Evolutionary conservation across 2,888 invertebrate genomes (phyloP), one percentile per base, ranked within the genome.

Genomic region (Bugula neritina): DNA sequence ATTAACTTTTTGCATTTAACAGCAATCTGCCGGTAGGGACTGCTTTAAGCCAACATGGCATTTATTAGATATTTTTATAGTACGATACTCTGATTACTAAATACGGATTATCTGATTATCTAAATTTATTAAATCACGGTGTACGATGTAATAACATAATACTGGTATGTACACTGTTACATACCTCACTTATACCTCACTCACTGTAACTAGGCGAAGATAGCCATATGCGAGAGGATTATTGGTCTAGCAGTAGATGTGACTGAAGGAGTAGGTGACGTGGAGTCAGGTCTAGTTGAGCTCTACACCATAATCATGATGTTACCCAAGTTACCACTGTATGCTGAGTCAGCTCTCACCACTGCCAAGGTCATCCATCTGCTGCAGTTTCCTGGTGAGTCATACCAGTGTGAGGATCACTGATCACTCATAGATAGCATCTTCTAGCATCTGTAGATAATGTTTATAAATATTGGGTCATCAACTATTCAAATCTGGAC

Each of bases 231-330:
- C 31, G 63, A 63, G 63, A 27, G 63, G 27, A 10, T 63, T 2
- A 27, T 63, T 13, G 31, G 31, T 31, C 2, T 63, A 27, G 63
- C 63, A 27, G 63, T 63, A 10, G 63, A 63, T 63, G 31, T 63
- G 29, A 31, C 10, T 5, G 29, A 63, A 27, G 31, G 27, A 31
- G n/a, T 2, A 5, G 34, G 3, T 13, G 2, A 10, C 34, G 27
- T 31, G 31, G 29, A 34, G 5, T 10, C 10, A 5, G 27, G 3
- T 13, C 27, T 63, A 34, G 63, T 63, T 29, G 63, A 63, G 10
- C 25, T 63, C 5, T 63, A 25, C 31, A 34, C 63, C 31, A 63
- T 31, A n/a, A 27, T 63, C 10, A 5, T 31, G 10, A 13, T 25
- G 3, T 17, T 63, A 27, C 63, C 10, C 27, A 27, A 27, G 63